Evolutionary conservation across 2,888 invertebrate genomes (phyloP).

Genomic region (Noctua fimbriata): DNA sequence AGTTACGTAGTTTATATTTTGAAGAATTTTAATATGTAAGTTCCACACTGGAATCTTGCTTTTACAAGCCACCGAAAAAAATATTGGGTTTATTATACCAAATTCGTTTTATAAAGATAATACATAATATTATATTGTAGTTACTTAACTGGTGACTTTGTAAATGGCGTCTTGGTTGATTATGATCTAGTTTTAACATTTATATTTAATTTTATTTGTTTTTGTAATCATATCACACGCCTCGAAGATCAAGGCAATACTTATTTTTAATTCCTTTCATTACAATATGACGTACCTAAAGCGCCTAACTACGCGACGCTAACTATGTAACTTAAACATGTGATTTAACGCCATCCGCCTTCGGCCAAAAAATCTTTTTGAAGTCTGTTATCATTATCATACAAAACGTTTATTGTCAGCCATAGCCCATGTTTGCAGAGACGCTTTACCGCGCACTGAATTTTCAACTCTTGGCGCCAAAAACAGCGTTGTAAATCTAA

Average conservation of each 20-base stretch:
- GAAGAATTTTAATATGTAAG: conserved; percentile 61
- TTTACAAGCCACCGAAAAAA: conserved; percentile 65
- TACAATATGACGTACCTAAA: neutral
- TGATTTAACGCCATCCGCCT: neutral
- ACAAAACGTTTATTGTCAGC: neutral
- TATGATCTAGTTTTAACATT: conserved; percentile 56
- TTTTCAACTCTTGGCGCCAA: neutral
- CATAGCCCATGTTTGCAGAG: neutral
- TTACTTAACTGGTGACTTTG: conserved; percentile 58
- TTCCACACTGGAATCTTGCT: conserved; percentile 60
- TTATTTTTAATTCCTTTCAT: neutral
- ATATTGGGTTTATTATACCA: conserved; percentile 66
- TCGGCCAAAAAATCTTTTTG: neutral
- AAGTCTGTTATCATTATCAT: neutral
- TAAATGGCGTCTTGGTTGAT: conserved; percentile 56
- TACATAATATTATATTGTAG: conserved; percentile 57
- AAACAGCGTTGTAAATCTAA: neutral
- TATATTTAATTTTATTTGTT: conserved; percentile 45
- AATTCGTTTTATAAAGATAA: conserved; percentile 62
- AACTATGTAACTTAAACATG: neutral
- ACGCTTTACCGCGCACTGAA: neutral
- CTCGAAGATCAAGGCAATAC: conserved; percentile 40
- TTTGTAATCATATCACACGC: conserved; percentile 21
- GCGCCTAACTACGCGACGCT: neutral
- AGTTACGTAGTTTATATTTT: conserved; percentile 72